Evolutionary conservation across 2,797 vertebrate genomes (phyloP).

Genomic region (Manis javanica): DNA sequence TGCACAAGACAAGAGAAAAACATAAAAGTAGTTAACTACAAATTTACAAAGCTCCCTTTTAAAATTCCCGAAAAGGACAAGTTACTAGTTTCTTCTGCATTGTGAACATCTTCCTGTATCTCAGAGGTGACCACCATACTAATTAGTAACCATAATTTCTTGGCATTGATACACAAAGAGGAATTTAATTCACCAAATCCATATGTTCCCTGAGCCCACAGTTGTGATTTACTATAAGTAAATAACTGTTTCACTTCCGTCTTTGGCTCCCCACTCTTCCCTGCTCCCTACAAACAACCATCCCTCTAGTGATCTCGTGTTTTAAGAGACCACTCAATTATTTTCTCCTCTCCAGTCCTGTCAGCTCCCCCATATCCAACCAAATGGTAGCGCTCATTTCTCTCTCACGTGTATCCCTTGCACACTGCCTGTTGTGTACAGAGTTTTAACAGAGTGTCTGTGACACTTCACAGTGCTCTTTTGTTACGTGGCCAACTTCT

Average conservation of each 20-base stretch:
- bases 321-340: background rate
- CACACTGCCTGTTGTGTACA: rapidly evolving
- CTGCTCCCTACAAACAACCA: background rate
- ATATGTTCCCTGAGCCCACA: background rate
- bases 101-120: background rate
- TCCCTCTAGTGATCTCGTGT: background rate
- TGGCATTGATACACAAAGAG: background rate
- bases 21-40: background rate
- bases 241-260: background rate
- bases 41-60: background rate
- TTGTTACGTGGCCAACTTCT: background rate
- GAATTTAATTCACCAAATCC: background rate
- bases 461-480: background rate
- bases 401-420: rapidly evolving
- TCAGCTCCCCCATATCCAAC: background rate
- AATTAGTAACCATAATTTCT: background rate
- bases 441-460: background rate
- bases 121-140: background rate
- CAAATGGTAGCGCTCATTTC: rapidly evolving
- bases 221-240: background rate
- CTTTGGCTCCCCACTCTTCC: background rate
- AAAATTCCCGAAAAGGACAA: background rate
- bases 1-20: background rate
- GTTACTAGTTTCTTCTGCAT: background rate
- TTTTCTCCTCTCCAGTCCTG: background rate